Base-by-base conservation (phyloP, 2,797 vertebrate species). In the Eremophila alpestris region DNA sequence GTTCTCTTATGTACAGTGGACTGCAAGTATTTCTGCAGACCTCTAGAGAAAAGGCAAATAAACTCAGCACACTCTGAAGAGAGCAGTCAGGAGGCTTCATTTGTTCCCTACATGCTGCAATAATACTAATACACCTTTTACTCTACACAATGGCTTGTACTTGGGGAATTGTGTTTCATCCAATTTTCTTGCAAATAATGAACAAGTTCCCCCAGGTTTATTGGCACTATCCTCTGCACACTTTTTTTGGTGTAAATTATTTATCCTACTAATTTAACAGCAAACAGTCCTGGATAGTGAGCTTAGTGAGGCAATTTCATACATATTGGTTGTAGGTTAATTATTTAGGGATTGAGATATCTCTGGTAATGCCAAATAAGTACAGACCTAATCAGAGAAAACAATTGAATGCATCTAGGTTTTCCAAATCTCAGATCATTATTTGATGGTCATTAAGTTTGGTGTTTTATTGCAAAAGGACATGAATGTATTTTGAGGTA, bases 161-260 rank as follows among this genome's bases (percentile, higher is more conserved):
- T 95, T 76, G 77, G 96, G 92, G 94, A 97, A 97, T 91, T 97
- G 94, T 83, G 83, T 91, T 97, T 95, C 95, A 95, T 97, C 96
- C 95, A 96, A 97, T 97, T 97, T 97, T 97, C 97, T 96, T 97
- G 94, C 95, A 95, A 97, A 97, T 97, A 97, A 97, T 95, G 96
- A 97, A 96, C 71, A 90, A 91, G 89, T 96, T 94, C 83, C 96
- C 95, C 92, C 95, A 83, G 91, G 93, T 97, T 97, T 97, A 98
- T 97, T 95, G 93, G 96, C 91, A 64, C 95, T 92, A 91, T 94
- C 96, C 95, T 87, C 82, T 92, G 96, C 92, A 78, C 92, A 88
- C 92, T 96, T 98, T 97, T 38, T 97, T 97, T 95, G 90, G 95
- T 84, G 78, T 98, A 97, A 98, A 98, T 98, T 98, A 98, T 98